Percentiles rank a stretch among this genome's conserved stretches.
Evolutionary conservation across 2,888 invertebrate genomes (phyloP).

Genomic region (Drosophila maculinotata): DNA sequence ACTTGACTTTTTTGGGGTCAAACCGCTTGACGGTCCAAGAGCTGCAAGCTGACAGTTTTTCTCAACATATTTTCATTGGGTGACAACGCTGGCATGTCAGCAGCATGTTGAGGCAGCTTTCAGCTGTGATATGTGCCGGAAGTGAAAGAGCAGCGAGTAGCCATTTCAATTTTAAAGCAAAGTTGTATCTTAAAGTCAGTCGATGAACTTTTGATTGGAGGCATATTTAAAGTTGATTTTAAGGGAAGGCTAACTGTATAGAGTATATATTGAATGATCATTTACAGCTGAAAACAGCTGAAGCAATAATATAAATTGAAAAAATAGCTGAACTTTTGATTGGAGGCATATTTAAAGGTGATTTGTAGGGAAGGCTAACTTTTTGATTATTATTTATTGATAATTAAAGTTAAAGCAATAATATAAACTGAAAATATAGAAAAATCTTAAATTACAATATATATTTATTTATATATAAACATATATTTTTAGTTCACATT

Average conservation of each 20-base stretch:
- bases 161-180: constrained; percentile 24
- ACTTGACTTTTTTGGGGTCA: constrained; percentile 78
- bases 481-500: too few species aligned
- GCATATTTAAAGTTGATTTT: neutral
- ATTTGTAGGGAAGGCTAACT: neutral
- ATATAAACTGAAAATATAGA: too few species aligned
- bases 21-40: constrained; percentile 62
- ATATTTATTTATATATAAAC: too few species aligned
- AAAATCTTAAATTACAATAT: too few species aligned
- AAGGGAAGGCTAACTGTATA: neutral
- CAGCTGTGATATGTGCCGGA: constrained; percentile 47
- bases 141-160: constrained; percentile 27
- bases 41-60: constrained; percentile 58
- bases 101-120: constrained; percentile 22
- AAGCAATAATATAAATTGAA: too few species aligned
- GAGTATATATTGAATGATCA: too few species aligned
- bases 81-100: constrained; percentile 17
- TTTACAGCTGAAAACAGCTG: too few species aligned
- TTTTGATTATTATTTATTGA: too few species aligned
- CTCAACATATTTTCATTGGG: constrained; percentile 40
- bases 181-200: constrained; percentile 8
- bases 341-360: neutral
- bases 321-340: too few species aligned
- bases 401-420: too few species aligned
- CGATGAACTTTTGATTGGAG: neutral